These are phyloP conservation scores for Calephelis virginiensis DNA, from an alignment of 1,140 invertebrate species.

Conservation along the genomic window DNA sequence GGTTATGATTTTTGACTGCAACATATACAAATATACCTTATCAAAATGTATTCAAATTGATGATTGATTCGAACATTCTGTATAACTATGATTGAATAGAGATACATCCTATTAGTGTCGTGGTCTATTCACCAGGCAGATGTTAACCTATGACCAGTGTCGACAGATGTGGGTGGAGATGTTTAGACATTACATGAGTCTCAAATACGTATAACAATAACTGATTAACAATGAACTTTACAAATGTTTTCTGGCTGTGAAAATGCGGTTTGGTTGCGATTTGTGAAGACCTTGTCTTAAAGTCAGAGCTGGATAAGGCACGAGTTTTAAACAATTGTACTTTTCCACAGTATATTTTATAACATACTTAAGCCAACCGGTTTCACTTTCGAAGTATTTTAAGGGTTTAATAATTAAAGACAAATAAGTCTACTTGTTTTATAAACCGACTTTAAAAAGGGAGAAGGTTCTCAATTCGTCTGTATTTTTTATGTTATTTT, in stretches of 20 bases:
- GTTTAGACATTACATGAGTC: constrained; percentile 22
- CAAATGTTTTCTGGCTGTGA: not conserved
- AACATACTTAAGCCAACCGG: too few relatives aligned
- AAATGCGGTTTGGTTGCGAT: too few relatives aligned
- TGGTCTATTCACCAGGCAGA: constrained; percentile 40
- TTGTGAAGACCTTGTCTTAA: too few relatives aligned
- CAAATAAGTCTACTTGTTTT: too few relatives aligned
- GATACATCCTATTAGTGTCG: constrained; percentile 72
- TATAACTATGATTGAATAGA: constrained; percentile 65
- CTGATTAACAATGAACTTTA: constrained; percentile 26
- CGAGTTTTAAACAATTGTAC: too few relatives aligned
- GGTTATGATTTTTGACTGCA: not conserved
- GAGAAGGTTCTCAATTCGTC: too few relatives aligned
- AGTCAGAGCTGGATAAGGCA: too few relatives aligned
- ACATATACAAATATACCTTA: constrained; percentile 47
- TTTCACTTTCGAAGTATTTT: too few relatives aligned
- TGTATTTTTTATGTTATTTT: too few relatives aligned
- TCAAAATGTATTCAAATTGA: constrained; percentile 71
- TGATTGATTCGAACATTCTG: constrained; percentile 69
- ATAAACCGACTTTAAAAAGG: too few relatives aligned
- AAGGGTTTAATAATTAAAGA: too few relatives aligned
- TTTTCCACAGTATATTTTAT: too few relatives aligned
- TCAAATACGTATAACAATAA: constrained; percentile 11
- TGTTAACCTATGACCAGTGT: constrained; percentile 59
- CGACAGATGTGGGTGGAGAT: constrained; percentile 52